phyloP scores from a whole-genome alignment of 2,113 vertebrate species.

The Balaeniceps rex region DNA sequence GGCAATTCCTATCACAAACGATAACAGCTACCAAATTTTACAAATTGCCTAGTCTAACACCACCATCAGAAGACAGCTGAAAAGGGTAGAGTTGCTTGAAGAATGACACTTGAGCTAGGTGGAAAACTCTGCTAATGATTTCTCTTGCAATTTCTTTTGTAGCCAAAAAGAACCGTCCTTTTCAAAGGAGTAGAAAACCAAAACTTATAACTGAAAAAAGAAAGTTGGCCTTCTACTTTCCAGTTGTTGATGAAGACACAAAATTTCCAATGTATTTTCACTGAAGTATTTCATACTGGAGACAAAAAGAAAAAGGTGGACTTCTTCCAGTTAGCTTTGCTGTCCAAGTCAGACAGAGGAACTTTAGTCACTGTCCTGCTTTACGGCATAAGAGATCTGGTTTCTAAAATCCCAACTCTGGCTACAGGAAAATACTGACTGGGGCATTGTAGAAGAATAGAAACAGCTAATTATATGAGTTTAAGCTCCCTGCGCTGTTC shows the following conservation, averaged over 20 bases:
- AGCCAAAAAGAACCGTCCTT: not conserved
- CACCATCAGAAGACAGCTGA: not conserved
- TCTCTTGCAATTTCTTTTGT: not conserved
- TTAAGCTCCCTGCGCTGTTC: not conserved
- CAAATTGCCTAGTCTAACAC: not conserved
- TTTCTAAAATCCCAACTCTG: not conserved
- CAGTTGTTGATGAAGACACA: not conserved
- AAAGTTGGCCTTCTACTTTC: not conserved
- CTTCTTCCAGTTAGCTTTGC: not conserved
- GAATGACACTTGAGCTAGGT: not conserved
- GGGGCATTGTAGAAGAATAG: not conserved
- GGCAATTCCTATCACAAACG: not conserved
- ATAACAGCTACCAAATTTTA: not conserved
- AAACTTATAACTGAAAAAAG: not conserved
- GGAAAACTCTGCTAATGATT: constrained; percentile 1
- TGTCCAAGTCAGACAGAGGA: not conserved
- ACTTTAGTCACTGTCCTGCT: not conserved
- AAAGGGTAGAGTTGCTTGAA: not conserved
- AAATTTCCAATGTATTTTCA: not conserved
- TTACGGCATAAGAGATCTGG: not conserved
- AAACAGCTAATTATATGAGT: not conserved
- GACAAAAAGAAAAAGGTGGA: not conserved
- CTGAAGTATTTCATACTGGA: not conserved
- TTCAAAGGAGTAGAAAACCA: not conserved
- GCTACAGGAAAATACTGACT: not conserved